Evolutionary conservation across 2,113 vertebrate genomes (phyloP).

Genomic region (Zosterops japonicus): DNA sequence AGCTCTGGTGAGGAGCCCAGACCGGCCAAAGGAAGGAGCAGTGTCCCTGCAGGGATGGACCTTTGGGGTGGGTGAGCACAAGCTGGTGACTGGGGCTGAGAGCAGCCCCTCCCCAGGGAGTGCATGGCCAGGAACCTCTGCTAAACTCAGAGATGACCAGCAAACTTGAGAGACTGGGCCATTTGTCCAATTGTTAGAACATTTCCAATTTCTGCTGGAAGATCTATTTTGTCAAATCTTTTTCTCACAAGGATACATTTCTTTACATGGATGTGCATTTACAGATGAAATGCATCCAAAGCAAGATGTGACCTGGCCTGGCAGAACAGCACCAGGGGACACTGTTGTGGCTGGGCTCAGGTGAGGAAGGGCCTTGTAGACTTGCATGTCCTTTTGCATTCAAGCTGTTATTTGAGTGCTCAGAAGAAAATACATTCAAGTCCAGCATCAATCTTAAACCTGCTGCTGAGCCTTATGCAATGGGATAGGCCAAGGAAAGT

Average conservation of each 20-base stretch:
- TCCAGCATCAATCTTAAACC: background rate
- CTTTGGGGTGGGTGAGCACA: fast-evolving
- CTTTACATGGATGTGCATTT: background rate
- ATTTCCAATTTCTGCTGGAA: background rate
- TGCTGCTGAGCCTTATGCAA: background rate
- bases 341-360: background rate
- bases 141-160: background rate
- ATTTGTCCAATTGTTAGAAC: background rate
- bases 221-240: background rate
- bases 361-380: background rate
- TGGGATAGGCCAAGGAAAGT: background rate
- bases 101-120: background rate
- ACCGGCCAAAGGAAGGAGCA: fast-evolving
- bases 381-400: background rate
- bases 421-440: background rate
- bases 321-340: background rate
- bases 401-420: background rate
- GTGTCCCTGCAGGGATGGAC: background rate
- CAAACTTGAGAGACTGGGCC: background rate
- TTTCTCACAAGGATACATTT: background rate
- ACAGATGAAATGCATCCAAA: background rate
- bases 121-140: fast-evolving
- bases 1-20: background rate
- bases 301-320: background rate
- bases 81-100: background rate